phyloP scores from a whole-genome alignment of 2,888 invertebrate genomes.

The Caradrina kadenii region DNA sequence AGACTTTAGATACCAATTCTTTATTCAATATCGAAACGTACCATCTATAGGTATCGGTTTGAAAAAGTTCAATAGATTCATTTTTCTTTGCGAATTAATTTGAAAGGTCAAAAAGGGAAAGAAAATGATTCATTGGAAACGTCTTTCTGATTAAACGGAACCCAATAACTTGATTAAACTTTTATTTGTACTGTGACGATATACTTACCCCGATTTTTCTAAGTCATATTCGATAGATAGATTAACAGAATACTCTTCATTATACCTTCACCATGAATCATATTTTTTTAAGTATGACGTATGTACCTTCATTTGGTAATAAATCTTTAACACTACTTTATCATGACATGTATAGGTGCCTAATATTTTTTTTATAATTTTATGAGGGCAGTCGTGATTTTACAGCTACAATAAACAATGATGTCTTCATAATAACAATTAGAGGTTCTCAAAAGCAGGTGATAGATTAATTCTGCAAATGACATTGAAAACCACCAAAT shows the following conservation, averaged over 20 bases:
- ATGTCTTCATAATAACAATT: not conserved
- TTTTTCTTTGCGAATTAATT: slow-evolving; percentile 31
- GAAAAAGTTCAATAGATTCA: not conserved
- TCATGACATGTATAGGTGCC: too few relatives aligned
- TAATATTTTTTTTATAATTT: not conserved
- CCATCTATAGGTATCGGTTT: not conserved
- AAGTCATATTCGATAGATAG: not conserved
- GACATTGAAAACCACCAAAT: not conserved
- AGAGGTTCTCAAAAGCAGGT: slow-evolving; percentile 30
- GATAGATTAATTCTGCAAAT: slow-evolving; percentile 1
- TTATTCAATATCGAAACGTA: too few relatives aligned
- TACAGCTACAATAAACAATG: slow-evolving; percentile 11
- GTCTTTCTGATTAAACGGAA: slow-evolving; percentile 40
- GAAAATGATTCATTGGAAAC: slow-evolving; percentile 9
- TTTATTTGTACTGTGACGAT: slow-evolving; percentile 25
- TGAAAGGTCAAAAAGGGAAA: slow-evolving; percentile 12
- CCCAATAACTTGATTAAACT: slow-evolving; percentile 28
- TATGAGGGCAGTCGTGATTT: not conserved
- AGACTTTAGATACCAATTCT: not conserved
- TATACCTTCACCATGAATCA: too few relatives aligned
- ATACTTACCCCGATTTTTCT: not conserved
- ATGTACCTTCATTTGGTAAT: too few relatives aligned
- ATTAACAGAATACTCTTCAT: not conserved
- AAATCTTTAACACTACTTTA: too few relatives aligned
- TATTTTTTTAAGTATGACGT: too few relatives aligned